Conservation (phyloP, 2,888 invertebrate species). For the Apamea anceps region DNA sequence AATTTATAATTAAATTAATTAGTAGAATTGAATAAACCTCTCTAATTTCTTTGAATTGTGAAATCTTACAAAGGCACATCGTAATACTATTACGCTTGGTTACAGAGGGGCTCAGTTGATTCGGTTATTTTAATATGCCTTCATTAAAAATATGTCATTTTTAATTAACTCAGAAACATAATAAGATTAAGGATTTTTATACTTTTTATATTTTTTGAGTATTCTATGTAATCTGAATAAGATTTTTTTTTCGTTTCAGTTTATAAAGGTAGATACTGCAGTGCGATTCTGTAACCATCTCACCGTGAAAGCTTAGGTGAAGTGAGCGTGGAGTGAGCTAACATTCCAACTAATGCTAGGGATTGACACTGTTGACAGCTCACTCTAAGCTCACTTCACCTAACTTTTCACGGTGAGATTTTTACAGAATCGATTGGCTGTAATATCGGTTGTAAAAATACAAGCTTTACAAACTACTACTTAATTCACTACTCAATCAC, state of each 20-base stretch:
- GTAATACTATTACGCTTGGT: conserved; percentile 53
- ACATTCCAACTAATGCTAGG: too few relatives aligned
- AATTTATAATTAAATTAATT: conserved; percentile 46
- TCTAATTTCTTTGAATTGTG: conserved; percentile 44
- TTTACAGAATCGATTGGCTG: too few relatives aligned
- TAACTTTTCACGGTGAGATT: too few relatives aligned
- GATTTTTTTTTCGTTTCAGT: background rate
- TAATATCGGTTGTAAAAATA: background rate
- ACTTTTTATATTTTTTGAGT: background rate
- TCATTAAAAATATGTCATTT: conserved; percentile 6
- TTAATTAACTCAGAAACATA: background rate
- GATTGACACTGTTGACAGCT: too few relatives aligned
- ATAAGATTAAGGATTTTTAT: background rate
- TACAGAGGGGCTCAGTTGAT: conserved; percentile 30
- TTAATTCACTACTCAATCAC: background rate
- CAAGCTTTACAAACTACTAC: background rate
- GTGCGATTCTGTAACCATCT: too few relatives aligned
- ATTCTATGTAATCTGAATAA: background rate
- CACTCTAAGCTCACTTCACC: too few relatives aligned
- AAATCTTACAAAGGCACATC: conserved; percentile 45
- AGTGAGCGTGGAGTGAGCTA: too few relatives aligned
- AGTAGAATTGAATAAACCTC: conserved; percentile 48
- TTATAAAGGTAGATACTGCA: too few relatives aligned
- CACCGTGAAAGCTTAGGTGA: too few relatives aligned
- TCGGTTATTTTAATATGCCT: conserved; percentile 42